These are phyloP conservation scores for Trematomus bernacchii DNA, from an alignment of 2,797 vertebrate species.

Conservation along the genomic window DNA sequence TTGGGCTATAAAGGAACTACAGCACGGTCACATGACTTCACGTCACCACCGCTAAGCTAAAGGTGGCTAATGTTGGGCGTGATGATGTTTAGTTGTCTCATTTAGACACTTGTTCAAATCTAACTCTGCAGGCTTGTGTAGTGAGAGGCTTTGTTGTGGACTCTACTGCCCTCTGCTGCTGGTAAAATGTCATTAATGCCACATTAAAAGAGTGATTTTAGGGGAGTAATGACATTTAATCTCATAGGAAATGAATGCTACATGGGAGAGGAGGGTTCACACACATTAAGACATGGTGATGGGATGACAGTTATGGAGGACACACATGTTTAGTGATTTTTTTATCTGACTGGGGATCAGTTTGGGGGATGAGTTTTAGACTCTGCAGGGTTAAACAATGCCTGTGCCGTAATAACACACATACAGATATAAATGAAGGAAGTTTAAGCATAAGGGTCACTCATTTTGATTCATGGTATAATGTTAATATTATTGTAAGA, in stretches of 20 bases:
- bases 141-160: neutral
- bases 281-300: neutral
- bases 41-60: too few relatives aligned
- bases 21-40: too few relatives aligned
- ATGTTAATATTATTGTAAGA: neutral
- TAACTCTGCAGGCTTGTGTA: neutral
- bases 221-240: neutral
- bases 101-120: too few relatives aligned
- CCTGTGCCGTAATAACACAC: constrained; percentile 67
- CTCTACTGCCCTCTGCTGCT: constrained; percentile 62
- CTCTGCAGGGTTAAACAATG: constrained; percentile 46
- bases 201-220: neutral
- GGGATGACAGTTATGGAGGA: neutral
- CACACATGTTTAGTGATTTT: neutral
- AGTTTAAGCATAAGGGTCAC: neutral
- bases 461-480: neutral
- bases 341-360: constrained; percentile 21
- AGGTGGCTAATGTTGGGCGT: too few relatives aligned
- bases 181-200: neutral
- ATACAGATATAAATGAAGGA: neutral
- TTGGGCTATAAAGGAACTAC: too few relatives aligned
- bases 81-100: too few relatives aligned
- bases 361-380: neutral
- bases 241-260: neutral
- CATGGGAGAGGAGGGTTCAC: neutral